Evolutionary conservation across 2,888 invertebrate species (phyloP), one percentile per base, ranked within the genome.

Genomic region (Agriopis aurantiaria): DNA sequence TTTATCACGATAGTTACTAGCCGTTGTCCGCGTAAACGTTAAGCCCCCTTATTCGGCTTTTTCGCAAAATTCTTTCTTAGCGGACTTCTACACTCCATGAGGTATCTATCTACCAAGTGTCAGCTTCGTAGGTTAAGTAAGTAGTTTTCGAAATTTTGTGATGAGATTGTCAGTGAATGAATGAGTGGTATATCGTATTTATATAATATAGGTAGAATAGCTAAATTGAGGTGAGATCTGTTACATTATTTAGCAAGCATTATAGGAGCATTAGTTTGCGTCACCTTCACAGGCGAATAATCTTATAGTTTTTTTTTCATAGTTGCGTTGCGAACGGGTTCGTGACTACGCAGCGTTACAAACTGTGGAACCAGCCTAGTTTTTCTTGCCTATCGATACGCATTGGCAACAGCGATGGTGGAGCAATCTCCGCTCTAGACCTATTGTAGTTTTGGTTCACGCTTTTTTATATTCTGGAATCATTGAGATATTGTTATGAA

Each of bases 371-470:
- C 75, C 74, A 73, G 76, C 76, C 75, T 76, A 74, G 73, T 79
- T 82, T 85, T 86, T 85, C 78, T 79, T 78, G 77, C 79, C 75
- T 83, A 86, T 86, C 84, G 82, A 84, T 84, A 85, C 81, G 82
- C 85, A 76, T 82, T 82, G 81, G 83, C 83, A 83, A 84, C 78
- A 75, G 74, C 63, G 63, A 68, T 65, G 68, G 61, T 85, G 82
- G 70, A 75, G 86, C 83, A 87, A 88, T 82, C 81, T 77, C 78
- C 69, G 77, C 74, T 82, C 78, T 79, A 80, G 75, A 79, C 77
- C 81, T 75, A 87, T 88, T 87, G 86, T 86, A 79, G 75, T 78
- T 71, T 71, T 64, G 66, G 68, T 80, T 86, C 85, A 83, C 83
- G 83, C 75, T 83, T 85, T 86, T 86, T 80, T 71, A 77, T 63